These are phyloP conservation scores for Conus ventricosus DNA, from an alignment of 1,140 invertebrate genomes.

Conservation along the genomic window DNA sequence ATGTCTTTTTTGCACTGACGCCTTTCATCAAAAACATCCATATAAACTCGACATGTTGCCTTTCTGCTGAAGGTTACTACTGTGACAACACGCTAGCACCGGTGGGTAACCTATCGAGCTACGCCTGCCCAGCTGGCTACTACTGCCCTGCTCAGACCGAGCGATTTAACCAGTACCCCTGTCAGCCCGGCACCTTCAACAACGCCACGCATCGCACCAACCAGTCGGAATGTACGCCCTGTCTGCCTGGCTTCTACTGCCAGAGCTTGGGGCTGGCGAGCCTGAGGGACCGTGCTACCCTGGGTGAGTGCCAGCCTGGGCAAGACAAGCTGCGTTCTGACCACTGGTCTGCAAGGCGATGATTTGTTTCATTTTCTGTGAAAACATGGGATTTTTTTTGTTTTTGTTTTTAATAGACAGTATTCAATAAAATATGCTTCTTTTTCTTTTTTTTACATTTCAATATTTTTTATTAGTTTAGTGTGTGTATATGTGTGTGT, in stretches of 20 bases:
- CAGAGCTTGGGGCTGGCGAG: slow-evolving; percentile 60
- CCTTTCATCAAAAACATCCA: not conserved
- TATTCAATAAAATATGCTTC: too few species aligned
- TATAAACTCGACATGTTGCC: not conserved
- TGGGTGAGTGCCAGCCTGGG: slow-evolving; percentile 53
- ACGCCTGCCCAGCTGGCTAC: slow-evolving; percentile 63
- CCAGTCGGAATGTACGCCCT: slow-evolving; percentile 59
- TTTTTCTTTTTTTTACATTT: not conserved
- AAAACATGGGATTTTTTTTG: too few species aligned
- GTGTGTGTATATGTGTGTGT: too few species aligned
- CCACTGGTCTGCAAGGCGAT: too few species aligned
- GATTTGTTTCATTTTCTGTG: not conserved
- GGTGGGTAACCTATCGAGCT: slow-evolving; percentile 59
- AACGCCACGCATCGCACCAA: slow-evolving; percentile 57
- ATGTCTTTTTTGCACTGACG: not conserved
- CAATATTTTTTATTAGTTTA: not conserved
- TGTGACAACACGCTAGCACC: slow-evolving; percentile 66
- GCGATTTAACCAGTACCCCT: slow-evolving; percentile 62
- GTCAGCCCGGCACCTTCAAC: slow-evolving; percentile 67
- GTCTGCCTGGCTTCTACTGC: slow-evolving; percentile 67
- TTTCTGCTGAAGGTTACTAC: slow-evolving; percentile 63
- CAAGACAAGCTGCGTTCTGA: too few species aligned
- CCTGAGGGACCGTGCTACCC: slow-evolving; percentile 67
- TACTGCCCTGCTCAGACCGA: slow-evolving; percentile 66
- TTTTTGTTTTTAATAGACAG: too few species aligned